phyloP scores from a whole-genome alignment of 2,888 invertebrate genomes.

The Drosophila merina region DNA sequence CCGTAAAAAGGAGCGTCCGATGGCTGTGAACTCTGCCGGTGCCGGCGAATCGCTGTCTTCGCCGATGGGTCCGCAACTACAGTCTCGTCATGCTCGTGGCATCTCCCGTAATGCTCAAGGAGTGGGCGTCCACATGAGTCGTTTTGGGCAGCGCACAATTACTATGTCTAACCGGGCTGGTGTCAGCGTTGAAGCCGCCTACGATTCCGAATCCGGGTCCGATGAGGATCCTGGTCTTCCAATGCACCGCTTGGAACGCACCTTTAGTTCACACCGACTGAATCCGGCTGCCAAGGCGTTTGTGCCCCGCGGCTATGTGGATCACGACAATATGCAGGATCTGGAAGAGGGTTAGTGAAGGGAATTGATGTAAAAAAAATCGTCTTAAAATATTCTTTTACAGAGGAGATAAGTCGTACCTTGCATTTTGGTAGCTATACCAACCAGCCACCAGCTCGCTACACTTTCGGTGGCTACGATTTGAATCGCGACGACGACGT shows the following conservation, averaged over 20 bases:
- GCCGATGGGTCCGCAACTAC: background rate
- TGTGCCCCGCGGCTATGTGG: conserved; percentile 82
- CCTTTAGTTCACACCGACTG: conserved; percentile 9
- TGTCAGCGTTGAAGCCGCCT: background rate
- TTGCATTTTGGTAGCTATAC: conserved; percentile 50
- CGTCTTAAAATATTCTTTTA: conserved; percentile 3
- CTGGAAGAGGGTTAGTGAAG: conserved; percentile 80
- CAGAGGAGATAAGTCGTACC: conserved; percentile 61
- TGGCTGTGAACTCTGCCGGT: background rate
- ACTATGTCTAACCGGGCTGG: conserved; percentile 42
- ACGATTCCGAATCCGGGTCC: conserved; percentile 44
- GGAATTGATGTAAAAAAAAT: background rate
- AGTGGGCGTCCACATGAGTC: conserved; percentile 24
- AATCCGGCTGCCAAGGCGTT: conserved; percentile 53
- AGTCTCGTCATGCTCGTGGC: background rate
- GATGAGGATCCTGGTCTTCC: conserved; percentile 28
- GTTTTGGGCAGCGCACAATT: conserved; percentile 51
- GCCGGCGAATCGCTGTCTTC: conserved; percentile 11
- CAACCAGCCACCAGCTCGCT: conserved; percentile 13
- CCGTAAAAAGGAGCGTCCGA: conserved; percentile 60
- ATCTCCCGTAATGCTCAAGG: background rate
- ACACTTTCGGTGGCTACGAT: conserved; percentile 14
- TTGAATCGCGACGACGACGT: conserved; percentile 33
- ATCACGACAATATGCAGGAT: conserved; percentile 83
- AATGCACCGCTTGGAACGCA: background rate